These are phyloP conservation scores for Achatina immaculata DNA, from an alignment of 1,140 invertebrate species.

Conservation along the genomic window DNA sequence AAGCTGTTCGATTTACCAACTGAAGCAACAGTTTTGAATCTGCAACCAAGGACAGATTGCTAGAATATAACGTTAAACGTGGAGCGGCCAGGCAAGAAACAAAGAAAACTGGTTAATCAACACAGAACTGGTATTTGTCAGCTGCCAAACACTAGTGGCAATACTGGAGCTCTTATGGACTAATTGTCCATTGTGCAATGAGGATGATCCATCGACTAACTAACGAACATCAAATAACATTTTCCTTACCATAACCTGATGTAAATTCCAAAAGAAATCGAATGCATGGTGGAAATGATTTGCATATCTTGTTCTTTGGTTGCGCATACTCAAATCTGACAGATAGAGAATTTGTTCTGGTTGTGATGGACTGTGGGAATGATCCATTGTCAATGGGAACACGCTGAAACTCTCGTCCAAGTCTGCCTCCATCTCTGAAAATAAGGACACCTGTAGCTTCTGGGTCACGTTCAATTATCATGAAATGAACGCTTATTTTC, in stretches of 20 bases:
- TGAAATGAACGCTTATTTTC: slow-evolving; percentile 61
- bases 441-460: slow-evolving; percentile 53
- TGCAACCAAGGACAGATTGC: too few species aligned
- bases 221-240: too few species aligned
- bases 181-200: too few species aligned
- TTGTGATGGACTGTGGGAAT: slow-evolving; percentile 64
- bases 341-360: slow-evolving; percentile 48
- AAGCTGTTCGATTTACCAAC: too few species aligned
- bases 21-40: too few species aligned
- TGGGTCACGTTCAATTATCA: slow-evolving; percentile 65
- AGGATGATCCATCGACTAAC: too few species aligned
- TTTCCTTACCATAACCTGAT: slow-evolving; percentile 52
- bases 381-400: slow-evolving; percentile 63
- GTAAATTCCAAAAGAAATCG: slow-evolving; percentile 60
- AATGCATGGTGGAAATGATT: slow-evolving; percentile 57
- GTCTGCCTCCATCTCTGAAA: slow-evolving; percentile 51
- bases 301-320: slow-evolving; percentile 48
- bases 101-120: too few species aligned
- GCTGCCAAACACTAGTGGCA: too few species aligned
- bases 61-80: too few species aligned
- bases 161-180: too few species aligned
- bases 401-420: neutral
- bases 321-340: slow-evolving; percentile 53
- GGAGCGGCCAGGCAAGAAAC: too few species aligned
- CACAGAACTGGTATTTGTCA: too few species aligned